These are phyloP conservation scores for Alethe diademata DNA, from an alignment of 2,113 vertebrate genomes.

Conservation along the genomic window DNA sequence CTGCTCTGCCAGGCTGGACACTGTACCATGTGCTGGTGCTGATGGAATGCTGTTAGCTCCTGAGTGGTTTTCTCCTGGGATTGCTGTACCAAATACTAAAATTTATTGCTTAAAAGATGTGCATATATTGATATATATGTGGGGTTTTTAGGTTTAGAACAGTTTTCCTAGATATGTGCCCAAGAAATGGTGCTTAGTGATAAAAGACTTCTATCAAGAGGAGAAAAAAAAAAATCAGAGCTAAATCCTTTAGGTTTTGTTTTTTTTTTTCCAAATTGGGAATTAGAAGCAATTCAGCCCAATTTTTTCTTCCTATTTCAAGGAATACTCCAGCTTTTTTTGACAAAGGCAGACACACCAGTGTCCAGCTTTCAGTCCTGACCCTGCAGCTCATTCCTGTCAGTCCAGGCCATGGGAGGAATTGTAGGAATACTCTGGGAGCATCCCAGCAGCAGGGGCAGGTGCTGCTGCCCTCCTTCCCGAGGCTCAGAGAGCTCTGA, in stretches of 20 bases:
- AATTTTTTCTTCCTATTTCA: background rate
- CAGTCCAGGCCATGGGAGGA: background rate
- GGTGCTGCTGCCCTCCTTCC: background rate
- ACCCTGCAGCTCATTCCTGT: background rate
- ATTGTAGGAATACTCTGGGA: background rate
- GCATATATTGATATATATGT: accelerated
- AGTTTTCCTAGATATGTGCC: background rate
- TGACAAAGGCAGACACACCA: background rate
- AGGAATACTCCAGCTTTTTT: accelerated
- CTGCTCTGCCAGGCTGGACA: background rate
- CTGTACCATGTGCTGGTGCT: background rate
- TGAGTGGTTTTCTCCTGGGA: background rate
- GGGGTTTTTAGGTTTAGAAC: background rate
- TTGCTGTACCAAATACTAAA: background rate
- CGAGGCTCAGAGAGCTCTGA: accelerated
- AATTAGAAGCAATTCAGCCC: background rate
- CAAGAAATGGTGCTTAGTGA: background rate
- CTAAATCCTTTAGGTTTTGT: background rate
- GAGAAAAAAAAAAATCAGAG: background rate
- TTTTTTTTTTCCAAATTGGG: background rate
- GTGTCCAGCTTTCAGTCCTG: background rate
- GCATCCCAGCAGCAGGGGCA: background rate
- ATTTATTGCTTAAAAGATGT: background rate
- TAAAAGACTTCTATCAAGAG: background rate
- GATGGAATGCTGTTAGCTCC: background rate